These are phyloP conservation scores for Melanostoma mellinum DNA, from an alignment of 2,888 invertebrate species.

Conservation along the genomic window DNA sequence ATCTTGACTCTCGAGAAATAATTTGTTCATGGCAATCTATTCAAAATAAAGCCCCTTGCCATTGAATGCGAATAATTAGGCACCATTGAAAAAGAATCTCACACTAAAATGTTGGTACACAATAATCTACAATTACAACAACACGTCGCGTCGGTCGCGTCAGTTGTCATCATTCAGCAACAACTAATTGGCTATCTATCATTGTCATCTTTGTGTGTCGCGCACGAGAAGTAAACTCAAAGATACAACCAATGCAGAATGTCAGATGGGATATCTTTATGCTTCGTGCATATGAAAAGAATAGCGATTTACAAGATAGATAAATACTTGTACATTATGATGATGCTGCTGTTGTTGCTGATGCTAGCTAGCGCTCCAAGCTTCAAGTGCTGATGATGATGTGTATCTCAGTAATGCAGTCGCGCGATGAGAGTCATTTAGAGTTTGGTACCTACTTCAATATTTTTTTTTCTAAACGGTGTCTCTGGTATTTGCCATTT, in stretches of 20 bases:
- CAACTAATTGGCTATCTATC: constrained; percentile 71
- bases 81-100: constrained; percentile 59
- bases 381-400: constrained; percentile 33
- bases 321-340: constrained; percentile 31
- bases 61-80: constrained; percentile 62
- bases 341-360: constrained; percentile 14
- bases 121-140: constrained; percentile 24
- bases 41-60: constrained; percentile 17
- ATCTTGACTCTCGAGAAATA: neutral
- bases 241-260: constrained; percentile 52
- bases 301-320: constrained; percentile 25
- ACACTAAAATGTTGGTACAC: constrained; percentile 37
- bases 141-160: constrained; percentile 17
- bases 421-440: constrained; percentile 20
- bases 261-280: constrained; percentile 67
- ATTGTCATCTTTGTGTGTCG: constrained; percentile 71
- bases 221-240: constrained; percentile 51
- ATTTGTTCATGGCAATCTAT: constrained; percentile 31
- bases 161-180: neutral
- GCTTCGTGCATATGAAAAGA: constrained; percentile 23
- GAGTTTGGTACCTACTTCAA: constrained; percentile 11
- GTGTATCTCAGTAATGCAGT: constrained; percentile 37
- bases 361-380: too few relatives aligned
- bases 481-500: constrained; percentile 2
- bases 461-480: neutral